Evolutionary conservation across 2,113 vertebrate species (phyloP).

Genomic region (Xiphophorus maculatus): DNA sequence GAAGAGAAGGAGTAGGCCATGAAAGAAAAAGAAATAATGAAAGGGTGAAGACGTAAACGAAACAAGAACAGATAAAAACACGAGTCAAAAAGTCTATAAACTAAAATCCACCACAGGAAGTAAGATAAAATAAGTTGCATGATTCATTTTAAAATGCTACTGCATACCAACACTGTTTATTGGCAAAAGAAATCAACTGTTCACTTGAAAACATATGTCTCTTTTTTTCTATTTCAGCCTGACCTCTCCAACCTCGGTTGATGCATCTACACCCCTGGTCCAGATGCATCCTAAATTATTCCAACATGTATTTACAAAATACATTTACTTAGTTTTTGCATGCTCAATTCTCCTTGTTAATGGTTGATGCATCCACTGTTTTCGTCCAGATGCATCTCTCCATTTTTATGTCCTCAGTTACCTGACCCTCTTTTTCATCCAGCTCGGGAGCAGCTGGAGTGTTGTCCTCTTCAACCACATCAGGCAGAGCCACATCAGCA

Average conservation of each 20-base stretch:
- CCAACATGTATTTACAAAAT: constrained; percentile 4
- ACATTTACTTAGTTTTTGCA: constrained; percentile 5
- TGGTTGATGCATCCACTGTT: constrained; percentile 67
- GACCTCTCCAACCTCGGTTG: constrained; percentile 23
- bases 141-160: constrained; percentile 22
- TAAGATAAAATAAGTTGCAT: constrained; percentile 22
- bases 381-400: constrained; percentile 71
- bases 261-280: constrained; percentile 62
- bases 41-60: constrained; percentile 22
- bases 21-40: constrained; percentile 13
- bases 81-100: constrained; percentile 22
- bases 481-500: constrained; percentile 51
- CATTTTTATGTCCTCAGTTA: constrained; percentile 68
- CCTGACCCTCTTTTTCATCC: constrained; percentile 77
- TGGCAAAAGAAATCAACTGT: constrained; percentile 27
- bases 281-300: constrained; percentile 67
- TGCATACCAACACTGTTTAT: constrained; percentile 31
- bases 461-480: constrained; percentile 50
- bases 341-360: constrained; percentile 52
- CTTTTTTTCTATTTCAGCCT: constrained; percentile 42
- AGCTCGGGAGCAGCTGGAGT: constrained; percentile 34
- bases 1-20: not conserved
- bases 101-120: constrained; percentile 14
- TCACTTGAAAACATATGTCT: constrained; percentile 30
- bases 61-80: constrained; percentile 50